Base-by-base conservation (phyloP, 2,888 invertebrate genomes). In the Oscheius onirici region DNA sequence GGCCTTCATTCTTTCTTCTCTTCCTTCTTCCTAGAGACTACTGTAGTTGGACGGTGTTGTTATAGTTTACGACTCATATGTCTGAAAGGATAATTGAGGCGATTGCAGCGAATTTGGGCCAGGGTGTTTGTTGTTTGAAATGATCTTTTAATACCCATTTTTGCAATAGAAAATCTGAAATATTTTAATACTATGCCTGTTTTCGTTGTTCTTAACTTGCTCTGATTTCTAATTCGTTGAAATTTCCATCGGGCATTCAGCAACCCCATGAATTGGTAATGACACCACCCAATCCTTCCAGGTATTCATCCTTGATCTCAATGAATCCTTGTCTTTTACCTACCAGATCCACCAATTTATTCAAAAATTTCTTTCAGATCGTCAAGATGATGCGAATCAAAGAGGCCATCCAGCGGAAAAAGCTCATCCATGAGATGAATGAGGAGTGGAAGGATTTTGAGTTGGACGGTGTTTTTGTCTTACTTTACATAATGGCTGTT, bases 351-450 rank as follows among this genome's bases (percentile, higher is more conserved):
- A 20, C 10, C n/a, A n/a, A 34, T 34, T 34, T 3, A 34, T 34
- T 34, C 34, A 3, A 8, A 34, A 34, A 34, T 6, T 6, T 34
- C 34, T 34, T 34, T 34, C 34, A 34, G 34, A 34, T n/a, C n/a
- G n/a, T 15, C 63, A 63, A 63, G 34, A 84, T 84, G 84, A 85
- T 84, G 84, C 84, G 84, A 72, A 84, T 84, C 55, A 85, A 85
- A 66, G 84, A 84, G 67, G 84, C 84, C 57, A 84, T 84, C 52
- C 79, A 82, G 66, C 73, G 84, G 13, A 76, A 81, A 69, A 82
- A 81, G 72, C 78, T 84, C 72, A 84, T 84, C 68, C 84, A 84
- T 57, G 79, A 83, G 71, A 75, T 84, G 65, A 85, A 84, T 61
- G 84, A 84, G n/a, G 84, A 84, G 22, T 85, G 78, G 73, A 78